Percentiles rank a stretch among this genome's conserved stretches.
Evolutionary conservation across 2,888 invertebrate species (phyloP).

Genomic region (Malachius bipustulatus): DNA sequence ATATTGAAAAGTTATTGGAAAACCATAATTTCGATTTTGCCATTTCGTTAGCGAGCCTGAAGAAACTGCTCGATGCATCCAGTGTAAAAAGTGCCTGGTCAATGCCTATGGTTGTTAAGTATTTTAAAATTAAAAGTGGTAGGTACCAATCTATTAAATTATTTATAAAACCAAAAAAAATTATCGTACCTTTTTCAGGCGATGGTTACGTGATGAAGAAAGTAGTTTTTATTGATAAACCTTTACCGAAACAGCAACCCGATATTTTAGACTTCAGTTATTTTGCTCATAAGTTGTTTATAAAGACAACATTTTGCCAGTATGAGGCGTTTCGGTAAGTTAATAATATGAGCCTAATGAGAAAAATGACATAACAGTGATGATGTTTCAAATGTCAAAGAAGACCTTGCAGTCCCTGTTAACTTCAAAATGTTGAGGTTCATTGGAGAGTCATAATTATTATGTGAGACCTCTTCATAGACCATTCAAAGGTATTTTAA

Average conservation of each 20-base stretch:
- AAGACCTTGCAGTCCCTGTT: too few relatives aligned
- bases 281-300: constrained; percentile 23
- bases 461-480: too few relatives aligned
- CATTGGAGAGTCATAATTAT: too few relatives aligned
- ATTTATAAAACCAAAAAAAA: neutral
- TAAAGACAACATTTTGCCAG: constrained; percentile 28
- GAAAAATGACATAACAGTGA: too few relatives aligned
- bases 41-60: neutral
- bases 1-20: constrained; percentile 4
- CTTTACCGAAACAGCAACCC: constrained; percentile 22
- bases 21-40: neutral
- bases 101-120: constrained; percentile 29
- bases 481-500: too few relatives aligned
- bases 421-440: too few relatives aligned
- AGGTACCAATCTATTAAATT: neutral
- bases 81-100: constrained; percentile 25
- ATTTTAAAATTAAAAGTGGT: constrained; percentile 7
- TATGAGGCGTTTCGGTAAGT: constrained; percentile 25
- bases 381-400: too few relatives aligned
- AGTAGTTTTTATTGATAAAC: constrained; percentile 30
- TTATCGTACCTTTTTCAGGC: constrained; percentile 9
- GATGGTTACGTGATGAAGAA: constrained; percentile 18
- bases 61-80: constrained; percentile 5
- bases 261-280: constrained; percentile 22
- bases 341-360: neutral